phyloP scores from a whole-genome alignment of 2,113 vertebrate species.

The Salvator merianae region DNA sequence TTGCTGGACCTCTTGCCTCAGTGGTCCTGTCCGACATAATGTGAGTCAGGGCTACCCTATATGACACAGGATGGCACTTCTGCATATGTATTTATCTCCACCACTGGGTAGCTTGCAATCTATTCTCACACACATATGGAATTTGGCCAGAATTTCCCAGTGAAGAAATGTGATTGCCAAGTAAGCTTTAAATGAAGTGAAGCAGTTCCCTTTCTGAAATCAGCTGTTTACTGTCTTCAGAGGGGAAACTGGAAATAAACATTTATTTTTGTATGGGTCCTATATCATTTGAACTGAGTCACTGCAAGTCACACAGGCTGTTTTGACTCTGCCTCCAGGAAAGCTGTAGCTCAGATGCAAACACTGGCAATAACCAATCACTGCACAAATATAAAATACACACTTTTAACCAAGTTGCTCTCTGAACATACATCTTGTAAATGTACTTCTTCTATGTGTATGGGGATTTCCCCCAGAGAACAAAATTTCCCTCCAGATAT shows the following conservation, averaged over 20 bases:
- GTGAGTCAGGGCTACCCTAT: neutral
- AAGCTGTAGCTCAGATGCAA: neutral
- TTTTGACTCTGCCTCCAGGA: neutral
- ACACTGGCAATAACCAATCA: neutral
- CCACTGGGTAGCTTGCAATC: neutral
- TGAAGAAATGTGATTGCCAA: neutral
- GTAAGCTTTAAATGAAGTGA: neutral
- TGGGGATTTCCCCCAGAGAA: neutral
- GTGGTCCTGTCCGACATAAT: neutral
- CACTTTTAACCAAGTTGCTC: neutral
- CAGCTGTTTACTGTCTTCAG: neutral
- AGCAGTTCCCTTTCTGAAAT: neutral
- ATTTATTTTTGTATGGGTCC: neutral
- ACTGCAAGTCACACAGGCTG: neutral
- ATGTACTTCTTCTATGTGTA: neutral
- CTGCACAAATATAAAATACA: neutral
- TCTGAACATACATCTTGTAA: neutral
- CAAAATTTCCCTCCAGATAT: neutral
- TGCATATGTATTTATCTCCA: neutral
- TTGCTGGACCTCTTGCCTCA: no score
- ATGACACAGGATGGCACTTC: neutral
- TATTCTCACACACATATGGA: neutral
- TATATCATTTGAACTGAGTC: neutral
- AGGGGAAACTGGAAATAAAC: neutral
- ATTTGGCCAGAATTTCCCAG: neutral